Conservation (phyloP, 2,113 vertebrate genomes). For the Festucalex cinctus region DNA sequence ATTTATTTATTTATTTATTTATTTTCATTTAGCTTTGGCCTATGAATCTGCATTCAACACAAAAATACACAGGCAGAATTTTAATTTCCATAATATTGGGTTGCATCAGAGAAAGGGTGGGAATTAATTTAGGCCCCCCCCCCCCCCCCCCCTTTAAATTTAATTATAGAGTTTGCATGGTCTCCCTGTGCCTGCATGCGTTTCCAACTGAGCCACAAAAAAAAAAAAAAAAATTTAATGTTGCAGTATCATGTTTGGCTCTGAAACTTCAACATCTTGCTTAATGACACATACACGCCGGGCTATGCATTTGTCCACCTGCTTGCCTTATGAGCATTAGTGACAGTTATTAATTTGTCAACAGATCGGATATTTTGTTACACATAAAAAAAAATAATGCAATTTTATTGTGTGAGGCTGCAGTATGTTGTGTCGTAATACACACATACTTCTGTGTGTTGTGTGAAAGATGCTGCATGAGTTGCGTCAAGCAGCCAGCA, state of each 20-base stretch:
- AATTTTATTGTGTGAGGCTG: constrained; percentile 82
- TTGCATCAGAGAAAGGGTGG: too few species aligned
- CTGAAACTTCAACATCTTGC: not conserved
- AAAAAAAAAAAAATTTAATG: not conserved
- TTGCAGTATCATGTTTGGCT: not conserved
- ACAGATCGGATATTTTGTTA: constrained; percentile 98
- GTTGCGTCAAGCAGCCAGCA: constrained; percentile 48
- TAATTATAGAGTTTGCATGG: too few species aligned
- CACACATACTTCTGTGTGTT: constrained; percentile 13
- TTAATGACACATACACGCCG: not conserved
- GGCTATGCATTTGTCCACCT: constrained; percentile 45
- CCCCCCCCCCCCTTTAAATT: too few species aligned
- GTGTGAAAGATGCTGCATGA: constrained; percentile 32
- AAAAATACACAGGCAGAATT: too few species aligned
- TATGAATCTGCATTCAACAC: too few species aligned
- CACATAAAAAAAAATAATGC: constrained; percentile 87
- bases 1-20: too few species aligned
- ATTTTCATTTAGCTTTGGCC: too few species aligned
- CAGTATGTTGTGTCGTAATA: constrained; percentile 17
- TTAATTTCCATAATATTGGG: too few species aligned
- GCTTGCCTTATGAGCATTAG: constrained; percentile 14
- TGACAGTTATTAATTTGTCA: constrained; percentile 78
- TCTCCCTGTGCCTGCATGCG: too few species aligned
- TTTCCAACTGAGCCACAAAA: too few species aligned
- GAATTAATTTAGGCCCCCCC: too few species aligned